Conservation (phyloP, 2,888 invertebrate species). For the Caenorhabditis panamensis region DNA sequence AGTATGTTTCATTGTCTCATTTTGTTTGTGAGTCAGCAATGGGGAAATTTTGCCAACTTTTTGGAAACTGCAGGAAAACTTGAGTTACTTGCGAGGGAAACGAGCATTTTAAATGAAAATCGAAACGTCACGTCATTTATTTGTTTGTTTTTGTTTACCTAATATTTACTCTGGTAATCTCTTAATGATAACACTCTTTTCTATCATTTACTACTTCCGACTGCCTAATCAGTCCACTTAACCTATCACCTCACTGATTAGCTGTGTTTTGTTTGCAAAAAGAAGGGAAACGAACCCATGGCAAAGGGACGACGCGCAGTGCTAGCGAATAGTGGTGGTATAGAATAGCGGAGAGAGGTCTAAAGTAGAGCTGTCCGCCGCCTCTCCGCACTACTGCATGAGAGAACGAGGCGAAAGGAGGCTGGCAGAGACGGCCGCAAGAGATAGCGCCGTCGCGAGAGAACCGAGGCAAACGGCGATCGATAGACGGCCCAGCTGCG, state of each 20-base stretch:
- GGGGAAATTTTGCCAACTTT: constrained; percentile 7
- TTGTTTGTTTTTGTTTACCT: constrained; percentile 11
- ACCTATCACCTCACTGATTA: constrained; percentile 7
- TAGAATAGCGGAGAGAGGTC: constrained; percentile 64
- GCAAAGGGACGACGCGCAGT: constrained; percentile 63
- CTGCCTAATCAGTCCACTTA: constrained; percentile 10
- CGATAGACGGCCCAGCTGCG: constrained; percentile 64
- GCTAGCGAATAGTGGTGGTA: constrained; percentile 65
- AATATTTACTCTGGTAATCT: not conserved
- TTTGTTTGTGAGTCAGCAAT: constrained; percentile 39
- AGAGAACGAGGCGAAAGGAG: constrained; percentile 33
- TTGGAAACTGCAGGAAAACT: constrained; percentile 2
- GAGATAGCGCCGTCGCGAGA: constrained; percentile 17
- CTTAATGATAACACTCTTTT: constrained; percentile 8
- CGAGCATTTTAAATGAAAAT: not conserved
- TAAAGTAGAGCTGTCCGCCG: constrained; percentile 63
- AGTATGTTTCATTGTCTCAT: constrained; percentile 48
- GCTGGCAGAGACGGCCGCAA: constrained; percentile 21
- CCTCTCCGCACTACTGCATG: constrained; percentile 62
- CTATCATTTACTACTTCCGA: not conserved
- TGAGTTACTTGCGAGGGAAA: not conserved
- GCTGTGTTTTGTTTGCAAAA: constrained; percentile 18
- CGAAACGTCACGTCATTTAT: no score
- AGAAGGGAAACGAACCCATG: constrained; percentile 61
- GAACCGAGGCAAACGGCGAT: constrained; percentile 31